phyloP scores from a whole-genome alignment of 2,113 vertebrate species.

The Fulica atra region DNA sequence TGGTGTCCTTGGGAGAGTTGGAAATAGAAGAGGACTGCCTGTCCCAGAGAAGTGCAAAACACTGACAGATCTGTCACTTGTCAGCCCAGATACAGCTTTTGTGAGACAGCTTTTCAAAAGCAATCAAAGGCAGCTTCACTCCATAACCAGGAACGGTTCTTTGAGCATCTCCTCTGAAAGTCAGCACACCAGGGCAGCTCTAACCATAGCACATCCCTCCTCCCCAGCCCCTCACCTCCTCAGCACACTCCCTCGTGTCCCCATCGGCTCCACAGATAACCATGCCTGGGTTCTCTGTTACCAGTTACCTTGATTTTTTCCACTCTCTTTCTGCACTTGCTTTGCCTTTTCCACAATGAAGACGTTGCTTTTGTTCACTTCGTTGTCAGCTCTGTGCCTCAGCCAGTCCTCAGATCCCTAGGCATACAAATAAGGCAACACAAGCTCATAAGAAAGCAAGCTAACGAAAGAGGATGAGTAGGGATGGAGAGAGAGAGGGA shows the following conservation, averaged over 20 bases:
- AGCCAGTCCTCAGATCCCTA: conserved; percentile 99
- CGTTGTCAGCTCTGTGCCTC: conserved; percentile 94
- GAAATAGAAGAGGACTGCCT: conserved; percentile 57
- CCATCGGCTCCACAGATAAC: not conserved
- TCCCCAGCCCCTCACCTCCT: not conserved
- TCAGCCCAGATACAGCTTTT: not conserved
- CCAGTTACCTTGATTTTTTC: conserved; percentile 92
- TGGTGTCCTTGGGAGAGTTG: conserved; percentile 35
- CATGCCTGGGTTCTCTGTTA: accelerated
- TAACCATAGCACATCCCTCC: not conserved
- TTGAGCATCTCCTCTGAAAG: not conserved
- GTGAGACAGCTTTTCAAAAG: conserved; percentile 35
- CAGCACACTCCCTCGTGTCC: not conserved
- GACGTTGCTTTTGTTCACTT: conserved; percentile 93
- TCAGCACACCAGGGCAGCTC: not conserved
- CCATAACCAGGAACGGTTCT: not conserved
- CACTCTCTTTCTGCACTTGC: conserved; percentile 85
- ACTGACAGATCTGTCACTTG: conserved; percentile 38
- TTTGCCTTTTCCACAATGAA: conserved; percentile 85
- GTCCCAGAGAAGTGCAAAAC: not conserved
- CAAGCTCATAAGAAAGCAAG: not conserved
- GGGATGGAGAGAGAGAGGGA: not conserved
- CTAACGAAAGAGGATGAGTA: not conserved
- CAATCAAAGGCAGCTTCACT: conserved; percentile 6
- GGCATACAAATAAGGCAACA: conserved; percentile 27